Conservation (phyloP, 2,113 vertebrate species). For the Dendrocopos noguchii region DNA sequence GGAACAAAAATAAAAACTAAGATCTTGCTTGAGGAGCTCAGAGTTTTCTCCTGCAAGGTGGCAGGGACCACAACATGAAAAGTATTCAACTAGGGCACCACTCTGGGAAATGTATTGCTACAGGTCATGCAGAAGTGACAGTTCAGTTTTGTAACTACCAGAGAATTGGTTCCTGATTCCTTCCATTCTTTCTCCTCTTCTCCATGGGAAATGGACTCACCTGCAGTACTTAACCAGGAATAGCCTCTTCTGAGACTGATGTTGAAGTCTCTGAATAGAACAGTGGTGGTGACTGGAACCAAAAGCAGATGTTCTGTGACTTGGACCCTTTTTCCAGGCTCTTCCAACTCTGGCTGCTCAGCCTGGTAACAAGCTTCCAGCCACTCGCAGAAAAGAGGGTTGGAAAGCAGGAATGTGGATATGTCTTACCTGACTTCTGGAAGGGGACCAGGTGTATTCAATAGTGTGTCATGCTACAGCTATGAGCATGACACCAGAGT, state of each 20-base stretch:
- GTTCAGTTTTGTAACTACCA: neutral
- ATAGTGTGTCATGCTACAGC: neutral
- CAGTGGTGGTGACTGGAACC: neutral
- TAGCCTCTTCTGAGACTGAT: neutral
- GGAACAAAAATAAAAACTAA: neutral
- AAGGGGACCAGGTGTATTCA: neutral
- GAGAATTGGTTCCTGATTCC: neutral
- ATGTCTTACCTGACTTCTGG: neutral
- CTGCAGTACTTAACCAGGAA: neutral
- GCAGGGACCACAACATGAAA: fast-evolving
- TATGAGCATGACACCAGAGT: neutral
- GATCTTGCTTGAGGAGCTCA: neutral
- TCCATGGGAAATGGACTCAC: neutral
- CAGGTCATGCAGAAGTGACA: neutral
- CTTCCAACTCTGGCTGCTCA: neutral
- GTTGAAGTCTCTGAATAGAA: neutral
- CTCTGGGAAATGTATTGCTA: neutral
- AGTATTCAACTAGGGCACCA: neutral
- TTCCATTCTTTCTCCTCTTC: neutral
- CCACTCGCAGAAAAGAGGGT: fast-evolving
- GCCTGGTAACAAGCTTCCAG: neutral
- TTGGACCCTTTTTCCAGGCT: neutral
- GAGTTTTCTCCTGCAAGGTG: neutral
- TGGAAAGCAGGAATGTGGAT: neutral
- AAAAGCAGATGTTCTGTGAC: neutral